Evolutionary conservation across 1,140 invertebrate genomes (phyloP), one percentile per base, ranked within the genome.

Genomic region (Dendroctonus valens): DNA sequence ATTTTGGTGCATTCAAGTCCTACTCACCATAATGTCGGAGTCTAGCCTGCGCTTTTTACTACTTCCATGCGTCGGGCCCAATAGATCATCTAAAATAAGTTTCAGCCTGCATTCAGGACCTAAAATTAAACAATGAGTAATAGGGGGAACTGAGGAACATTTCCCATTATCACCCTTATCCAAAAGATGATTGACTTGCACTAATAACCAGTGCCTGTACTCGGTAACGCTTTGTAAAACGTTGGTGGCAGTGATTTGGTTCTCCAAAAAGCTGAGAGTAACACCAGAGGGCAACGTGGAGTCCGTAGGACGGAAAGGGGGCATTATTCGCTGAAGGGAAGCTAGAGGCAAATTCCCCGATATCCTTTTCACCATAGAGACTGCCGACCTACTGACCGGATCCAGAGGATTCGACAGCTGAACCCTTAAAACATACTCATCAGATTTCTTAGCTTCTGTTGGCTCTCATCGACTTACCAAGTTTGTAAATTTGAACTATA

Each of bases 121-220:
- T 81, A 74, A 59, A 70, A 11, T 41, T 12, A 55, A 55, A 8
- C 8, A 5, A 39, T 7, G 0, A 46, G 48, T 38, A 7, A 41
- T 59, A 68, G 11, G 15, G 11, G 38, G 37, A 8, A 7, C 5
- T 9, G 11, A 39, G 8, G n/a, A 57, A 41, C 7, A 38, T 5
- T 8, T 46, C 0, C 5, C 7, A 8, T 15, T 44, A 12, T n/a
- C 3, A 90, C 91, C 91, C 83, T 92, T 88, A 59, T 89, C 86
- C 14, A 88, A 79, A 48, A 93, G 80, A 80, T 91, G 91, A 59
- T 88, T 81, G 42, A 91, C 86, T 11, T 90, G 84, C 11, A 87
- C 84, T 42, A 89, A 79, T 46, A 93, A 74, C 91, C 91, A 94
- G 78, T 91, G 89, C 59, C 85, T 81, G 74, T 91, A 94, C 80